These are phyloP conservation scores for Hypomecis punctinalis DNA, from an alignment of 2,888 invertebrate genomes.

Conservation along the genomic window DNA sequence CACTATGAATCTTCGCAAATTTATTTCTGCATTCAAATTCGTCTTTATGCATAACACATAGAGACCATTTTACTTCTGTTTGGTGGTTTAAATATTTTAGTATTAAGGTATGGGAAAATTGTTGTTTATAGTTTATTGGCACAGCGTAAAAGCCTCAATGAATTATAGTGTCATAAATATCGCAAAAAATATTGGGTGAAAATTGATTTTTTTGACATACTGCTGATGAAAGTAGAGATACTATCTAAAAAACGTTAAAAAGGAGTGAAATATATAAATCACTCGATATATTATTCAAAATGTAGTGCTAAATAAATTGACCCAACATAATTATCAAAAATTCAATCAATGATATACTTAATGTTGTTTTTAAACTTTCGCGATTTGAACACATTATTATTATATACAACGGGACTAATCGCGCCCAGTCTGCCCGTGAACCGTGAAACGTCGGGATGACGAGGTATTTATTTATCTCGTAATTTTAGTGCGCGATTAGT, in stretches of 20 bases:
- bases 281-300: neutral
- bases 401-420: too few species aligned
- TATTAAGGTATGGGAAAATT: slow-evolving; percentile 61
- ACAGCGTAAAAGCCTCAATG: slow-evolving; percentile 58
- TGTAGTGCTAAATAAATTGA: neutral
- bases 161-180: slow-evolving; percentile 67
- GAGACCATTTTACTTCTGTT: slow-evolving; percentile 41
- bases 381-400: too few species aligned
- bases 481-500: too few species aligned
- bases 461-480: too few species aligned
- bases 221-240: slow-evolving; percentile 23
- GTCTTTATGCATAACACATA: slow-evolving; percentile 21
- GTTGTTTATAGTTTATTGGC: slow-evolving; percentile 77
- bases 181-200: slow-evolving; percentile 67
- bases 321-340: neutral
- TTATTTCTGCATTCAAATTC: slow-evolving; percentile 37
- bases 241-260: slow-evolving; percentile 9
- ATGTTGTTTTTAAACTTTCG: too few species aligned
- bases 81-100: slow-evolving; percentile 31
- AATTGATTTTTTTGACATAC: slow-evolving; percentile 64
- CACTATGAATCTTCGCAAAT: slow-evolving; percentile 56
- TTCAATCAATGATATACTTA: too few species aligned
- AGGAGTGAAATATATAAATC: too few species aligned
- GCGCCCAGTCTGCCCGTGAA: too few species aligned
- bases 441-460: too few species aligned